Conservation (phyloP, 2,113 vertebrate species). For the Rhea pennata region DNA sequence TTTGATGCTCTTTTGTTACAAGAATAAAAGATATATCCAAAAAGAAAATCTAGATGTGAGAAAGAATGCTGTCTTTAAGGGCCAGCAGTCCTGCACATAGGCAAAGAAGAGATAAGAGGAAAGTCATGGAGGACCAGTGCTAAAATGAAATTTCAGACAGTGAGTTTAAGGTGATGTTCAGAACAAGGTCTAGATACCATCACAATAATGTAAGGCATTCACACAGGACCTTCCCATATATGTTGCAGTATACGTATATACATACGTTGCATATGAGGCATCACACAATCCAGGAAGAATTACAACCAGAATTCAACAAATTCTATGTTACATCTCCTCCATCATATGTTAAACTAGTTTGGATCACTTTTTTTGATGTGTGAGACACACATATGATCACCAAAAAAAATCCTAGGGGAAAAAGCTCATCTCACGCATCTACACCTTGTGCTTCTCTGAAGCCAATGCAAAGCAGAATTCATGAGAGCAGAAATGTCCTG, state of each 20-base stretch:
- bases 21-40: not conserved
- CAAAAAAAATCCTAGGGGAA: not conserved
- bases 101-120: not conserved
- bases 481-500: not conserved
- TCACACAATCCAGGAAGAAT: not conserved
- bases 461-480: not conserved
- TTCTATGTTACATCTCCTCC: not conserved
- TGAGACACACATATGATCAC: not conserved
- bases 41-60: not conserved
- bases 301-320: not conserved
- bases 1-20: not conserved
- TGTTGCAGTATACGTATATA: not conserved
- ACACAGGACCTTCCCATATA: not conserved
- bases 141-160: not conserved
- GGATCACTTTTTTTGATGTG: not conserved
- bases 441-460: not conserved
- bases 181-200: not conserved
- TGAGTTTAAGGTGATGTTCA: not conserved
- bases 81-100: not conserved
- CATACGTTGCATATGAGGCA: not conserved
- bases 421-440: not conserved
- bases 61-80: not conserved
- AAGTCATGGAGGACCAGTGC: not conserved
- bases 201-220: not conserved
- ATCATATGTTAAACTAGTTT: not conserved